Evolutionary conservation across 2,113 vertebrate species (phyloP).

Genomic region (Fulica atra): DNA sequence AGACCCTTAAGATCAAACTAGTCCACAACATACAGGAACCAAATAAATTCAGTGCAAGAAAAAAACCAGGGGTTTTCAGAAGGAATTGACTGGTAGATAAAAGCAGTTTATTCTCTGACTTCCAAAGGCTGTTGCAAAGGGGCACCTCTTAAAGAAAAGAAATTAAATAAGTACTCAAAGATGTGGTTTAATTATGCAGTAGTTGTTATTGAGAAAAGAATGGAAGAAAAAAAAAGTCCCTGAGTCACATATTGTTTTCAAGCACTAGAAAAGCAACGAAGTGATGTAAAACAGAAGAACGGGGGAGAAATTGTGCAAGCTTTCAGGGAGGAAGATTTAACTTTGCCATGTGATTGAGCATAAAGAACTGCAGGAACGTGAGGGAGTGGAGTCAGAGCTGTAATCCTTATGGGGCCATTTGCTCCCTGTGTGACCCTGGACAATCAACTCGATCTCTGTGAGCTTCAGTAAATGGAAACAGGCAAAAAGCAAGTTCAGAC

Average conservation of each 20-base stretch:
- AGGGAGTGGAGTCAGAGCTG: neutral
- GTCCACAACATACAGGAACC: neutral
- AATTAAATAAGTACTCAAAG: neutral
- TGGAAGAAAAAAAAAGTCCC: neutral
- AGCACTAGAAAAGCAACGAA: neutral
- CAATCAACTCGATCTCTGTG: neutral
- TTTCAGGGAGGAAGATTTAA: neutral
- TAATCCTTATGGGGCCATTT: neutral
- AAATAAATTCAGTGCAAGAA: neutral
- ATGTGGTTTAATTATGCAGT: neutral
- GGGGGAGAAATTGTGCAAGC: neutral
- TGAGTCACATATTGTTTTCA: neutral
- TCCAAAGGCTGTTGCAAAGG: neutral
- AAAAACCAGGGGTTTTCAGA: neutral
- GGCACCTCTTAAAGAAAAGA: neutral
- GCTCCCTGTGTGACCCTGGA: neutral
- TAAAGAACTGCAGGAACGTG: neutral
- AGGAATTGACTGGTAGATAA: neutral
- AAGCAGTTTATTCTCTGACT: neutral
- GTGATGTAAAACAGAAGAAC: constrained; percentile 3
- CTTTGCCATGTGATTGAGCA: neutral
- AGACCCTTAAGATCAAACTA: neutral
- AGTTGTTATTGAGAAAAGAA: constrained; percentile 23
- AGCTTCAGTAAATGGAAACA: neutral
- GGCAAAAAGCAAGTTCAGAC: neutral